These are phyloP conservation scores for Argyresthia albistria DNA, from an alignment of 2,888 invertebrate genomes.

Conservation along the genomic window DNA sequence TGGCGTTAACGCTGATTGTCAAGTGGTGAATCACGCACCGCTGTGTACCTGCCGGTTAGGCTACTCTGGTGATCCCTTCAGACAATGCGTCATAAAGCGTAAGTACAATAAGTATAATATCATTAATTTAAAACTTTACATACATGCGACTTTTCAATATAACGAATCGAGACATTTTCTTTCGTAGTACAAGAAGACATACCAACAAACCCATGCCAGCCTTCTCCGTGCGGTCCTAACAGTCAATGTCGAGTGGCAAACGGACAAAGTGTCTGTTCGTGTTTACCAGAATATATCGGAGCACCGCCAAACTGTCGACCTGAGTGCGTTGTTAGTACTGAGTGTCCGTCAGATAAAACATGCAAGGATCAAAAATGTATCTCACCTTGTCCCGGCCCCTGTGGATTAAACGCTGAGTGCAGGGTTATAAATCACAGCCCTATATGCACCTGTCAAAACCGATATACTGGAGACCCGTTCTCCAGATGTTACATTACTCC, in stretches of 20 bases:
- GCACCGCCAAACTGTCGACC: constrained; percentile 80
- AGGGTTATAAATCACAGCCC: constrained; percentile 81
- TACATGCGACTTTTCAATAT: not conserved
- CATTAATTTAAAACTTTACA: not conserved
- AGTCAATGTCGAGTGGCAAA: constrained; percentile 73
- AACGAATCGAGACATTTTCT: constrained; percentile 7
- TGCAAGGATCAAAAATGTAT: constrained; percentile 79
- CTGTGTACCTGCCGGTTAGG: constrained; percentile 77
- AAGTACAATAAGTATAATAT: constrained; percentile 18
- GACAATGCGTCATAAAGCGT: constrained; percentile 55
- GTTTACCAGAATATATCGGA: constrained; percentile 77
- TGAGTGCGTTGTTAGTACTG: constrained; percentile 81
- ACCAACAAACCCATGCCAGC: constrained; percentile 63
- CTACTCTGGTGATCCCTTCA: constrained; percentile 82
- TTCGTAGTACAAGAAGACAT: constrained; percentile 41
- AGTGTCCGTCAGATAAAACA: constrained; percentile 75
- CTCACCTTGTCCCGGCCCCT: constrained; percentile 81
- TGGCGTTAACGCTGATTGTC: constrained; percentile 81
- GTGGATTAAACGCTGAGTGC: constrained; percentile 80
- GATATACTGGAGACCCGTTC: constrained; percentile 76
- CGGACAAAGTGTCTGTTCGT: constrained; percentile 78
- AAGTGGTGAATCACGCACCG: constrained; percentile 80
- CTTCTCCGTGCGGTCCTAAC: constrained; percentile 76
- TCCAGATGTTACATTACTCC: constrained; percentile 72
- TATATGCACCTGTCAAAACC: constrained; percentile 76